Conservation (phyloP, 2,797 vertebrate species). For the Rhinophrynus dorsalis region DNA sequence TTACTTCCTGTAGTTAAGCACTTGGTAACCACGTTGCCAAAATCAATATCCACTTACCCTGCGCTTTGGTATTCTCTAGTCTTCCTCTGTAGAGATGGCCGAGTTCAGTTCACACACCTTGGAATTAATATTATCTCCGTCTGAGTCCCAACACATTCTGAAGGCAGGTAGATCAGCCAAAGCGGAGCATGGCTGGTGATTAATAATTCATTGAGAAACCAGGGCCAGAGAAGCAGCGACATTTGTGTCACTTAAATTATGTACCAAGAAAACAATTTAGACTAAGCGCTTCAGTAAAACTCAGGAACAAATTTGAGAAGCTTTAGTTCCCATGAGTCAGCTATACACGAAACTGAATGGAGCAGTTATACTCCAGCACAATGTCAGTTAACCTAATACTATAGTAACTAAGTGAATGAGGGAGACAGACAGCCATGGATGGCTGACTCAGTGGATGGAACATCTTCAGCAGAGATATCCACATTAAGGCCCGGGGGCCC, state of each 20-base stretch:
- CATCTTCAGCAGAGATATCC: too few species aligned
- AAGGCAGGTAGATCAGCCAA: constrained; percentile 4
- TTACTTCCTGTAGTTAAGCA: too few species aligned
- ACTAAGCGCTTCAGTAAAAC: constrained; percentile 16
- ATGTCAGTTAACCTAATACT: constrained; percentile 9
- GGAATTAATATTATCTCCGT: neutral
- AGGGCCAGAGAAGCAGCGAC: constrained; percentile 28
- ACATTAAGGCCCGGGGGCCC: too few species aligned
- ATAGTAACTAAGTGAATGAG: neutral
- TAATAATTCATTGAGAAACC: constrained; percentile 35
- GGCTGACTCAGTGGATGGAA: neutral
- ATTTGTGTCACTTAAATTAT: constrained; percentile 48
- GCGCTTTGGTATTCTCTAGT: neutral
- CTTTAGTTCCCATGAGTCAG: neutral
- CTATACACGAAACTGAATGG: neutral
- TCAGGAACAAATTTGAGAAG: constrained; percentile 17
- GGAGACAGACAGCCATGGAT: neutral
- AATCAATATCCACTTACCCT: constrained; percentile 13
- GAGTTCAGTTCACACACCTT: neutral
- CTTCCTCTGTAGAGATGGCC: neutral
- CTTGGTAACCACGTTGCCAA: neutral
- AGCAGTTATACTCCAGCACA: neutral
- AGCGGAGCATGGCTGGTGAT: constrained; percentile 5
- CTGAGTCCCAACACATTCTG: neutral
- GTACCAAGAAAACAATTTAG: constrained; percentile 32